Evolutionary conservation across 2,888 invertebrate genomes (phyloP), one percentile per base, ranked within the genome.

Genomic region (Eilema depressum): DNA sequence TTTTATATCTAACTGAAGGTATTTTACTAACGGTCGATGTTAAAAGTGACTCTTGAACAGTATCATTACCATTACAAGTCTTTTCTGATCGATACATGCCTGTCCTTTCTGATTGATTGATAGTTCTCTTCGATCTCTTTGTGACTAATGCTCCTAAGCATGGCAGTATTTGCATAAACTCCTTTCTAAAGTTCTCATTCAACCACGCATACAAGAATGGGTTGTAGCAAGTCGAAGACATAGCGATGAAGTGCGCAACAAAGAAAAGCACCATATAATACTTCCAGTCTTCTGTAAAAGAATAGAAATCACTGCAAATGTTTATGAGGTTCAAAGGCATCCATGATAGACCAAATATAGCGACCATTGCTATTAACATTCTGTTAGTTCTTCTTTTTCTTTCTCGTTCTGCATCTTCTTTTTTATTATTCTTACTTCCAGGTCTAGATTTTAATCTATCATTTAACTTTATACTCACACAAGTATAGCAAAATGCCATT

Each of bases 121-220:
- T 89, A 81, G 92, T 93, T 75, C 91, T 89, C 73, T 91, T 92
- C 2, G 90, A 83, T 75, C 91, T 94, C 79, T 93, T 94, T 28
- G 91, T 88, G 10, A 95, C 93, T 70, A 95, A 83, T 1, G 93
- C 93, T 59, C 95, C 95, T 85, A 97, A 96, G 81, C 97, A 97
- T 1, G 97, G 97, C 66, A 97, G 89, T 66, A 97, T 97, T 89
- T 97, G 96, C 87, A 97, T 98, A 91, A 98, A 98, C 89, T 98
- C 98, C 88, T 98, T 98, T 65, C 98, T 96, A 90, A 99, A 99
- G 93, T 98, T 98, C 81, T 98, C 99, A 92, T 99, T 99, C 91
- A 99, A 96, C 98, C 99, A 99, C 25, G 99, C 99, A 93, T 99
- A 99, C 20, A 99, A 96, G 88, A 99, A 98, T 0, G 98, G 98